phyloP scores from a whole-genome alignment of 1,140 invertebrate species.

The Cepaea nemoralis region DNA sequence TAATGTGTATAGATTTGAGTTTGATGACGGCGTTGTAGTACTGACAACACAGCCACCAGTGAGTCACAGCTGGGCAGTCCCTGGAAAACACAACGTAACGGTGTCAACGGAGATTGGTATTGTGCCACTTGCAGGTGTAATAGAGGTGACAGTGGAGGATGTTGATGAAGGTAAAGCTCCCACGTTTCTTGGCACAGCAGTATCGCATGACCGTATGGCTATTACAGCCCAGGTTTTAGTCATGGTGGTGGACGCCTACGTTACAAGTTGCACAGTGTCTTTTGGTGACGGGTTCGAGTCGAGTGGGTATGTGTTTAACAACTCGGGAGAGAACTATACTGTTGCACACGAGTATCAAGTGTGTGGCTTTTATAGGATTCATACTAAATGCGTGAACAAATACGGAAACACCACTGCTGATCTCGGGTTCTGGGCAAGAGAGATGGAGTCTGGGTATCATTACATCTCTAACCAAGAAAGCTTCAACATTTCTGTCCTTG shows the following conservation, averaged over 20 bases:
- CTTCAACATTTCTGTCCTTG: slow-evolving; percentile 43
- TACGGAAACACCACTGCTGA: slow-evolving; percentile 46
- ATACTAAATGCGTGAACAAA: slow-evolving; percentile 46
- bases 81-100: slow-evolving; percentile 57
- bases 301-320: background rate
- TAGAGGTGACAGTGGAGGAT: slow-evolving; percentile 49
- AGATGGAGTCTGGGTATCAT: slow-evolving; percentile 42
- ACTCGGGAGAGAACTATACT: slow-evolving; percentile 34
- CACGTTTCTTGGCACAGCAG: slow-evolving; percentile 51
- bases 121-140: slow-evolving; percentile 42
- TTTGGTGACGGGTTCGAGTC: slow-evolving; percentile 40
- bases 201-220: slow-evolving; percentile 5
- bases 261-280: slow-evolving; percentile 43
- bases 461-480: slow-evolving; percentile 31
- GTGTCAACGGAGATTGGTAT: slow-evolving; percentile 53
- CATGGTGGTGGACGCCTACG: slow-evolving; percentile 45
- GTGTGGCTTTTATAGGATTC: slow-evolving; percentile 45
- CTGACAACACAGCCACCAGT: slow-evolving; percentile 46
- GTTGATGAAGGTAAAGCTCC: slow-evolving; percentile 45
- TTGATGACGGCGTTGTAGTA: slow-evolving; percentile 58
- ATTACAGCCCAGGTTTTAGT: slow-evolving; percentile 35
- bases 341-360: slow-evolving; percentile 33
- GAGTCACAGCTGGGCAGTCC: slow-evolving; percentile 55
- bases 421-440: slow-evolving; percentile 43
- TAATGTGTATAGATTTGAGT: slow-evolving; percentile 55